A percentile compares a stretch with the other conserved stretches of the same genome.
Evolutionary conservation across 2,113 vertebrate species (phyloP).

Genomic region (Poecilia latipinna): DNA sequence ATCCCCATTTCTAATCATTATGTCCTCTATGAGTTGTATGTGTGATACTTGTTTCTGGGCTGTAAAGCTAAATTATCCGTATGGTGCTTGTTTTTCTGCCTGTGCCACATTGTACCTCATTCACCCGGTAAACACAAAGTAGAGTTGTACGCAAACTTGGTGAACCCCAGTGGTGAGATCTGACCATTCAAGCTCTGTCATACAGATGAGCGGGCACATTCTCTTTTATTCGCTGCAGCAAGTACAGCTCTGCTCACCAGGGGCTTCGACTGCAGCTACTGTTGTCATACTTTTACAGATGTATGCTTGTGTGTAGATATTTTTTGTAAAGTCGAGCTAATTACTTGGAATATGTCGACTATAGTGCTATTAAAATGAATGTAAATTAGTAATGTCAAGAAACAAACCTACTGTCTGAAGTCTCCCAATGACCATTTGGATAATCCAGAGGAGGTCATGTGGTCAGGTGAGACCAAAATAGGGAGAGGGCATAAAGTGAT

Average conservation of each 20-base stretch:
- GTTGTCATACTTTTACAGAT: conserved; percentile 53
- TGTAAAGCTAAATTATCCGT: too few relatives aligned
- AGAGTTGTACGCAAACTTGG: conserved; percentile 59
- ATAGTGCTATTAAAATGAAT: too few relatives aligned
- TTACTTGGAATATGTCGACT: too few relatives aligned
- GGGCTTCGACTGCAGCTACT: conserved; percentile 64
- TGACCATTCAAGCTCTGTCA: conserved; percentile 53
- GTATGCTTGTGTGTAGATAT: conserved; percentile 15
- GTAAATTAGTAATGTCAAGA: too few relatives aligned
- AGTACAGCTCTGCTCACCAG: conserved; percentile 59
- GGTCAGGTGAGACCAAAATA: too few relatives aligned
- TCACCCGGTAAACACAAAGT: conserved; percentile 3
- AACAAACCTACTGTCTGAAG: too few relatives aligned
- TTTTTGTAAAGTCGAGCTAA: background rate
- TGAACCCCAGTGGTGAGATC: conserved; percentile 64
- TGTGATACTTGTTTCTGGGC: background rate
- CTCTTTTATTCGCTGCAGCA: conserved; percentile 64
- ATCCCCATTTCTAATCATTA: background rate
- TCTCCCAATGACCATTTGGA: too few relatives aligned
- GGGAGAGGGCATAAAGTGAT: too few relatives aligned
- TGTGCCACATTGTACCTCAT: background rate
- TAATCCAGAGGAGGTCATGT: too few relatives aligned
- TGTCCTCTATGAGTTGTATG: background rate
- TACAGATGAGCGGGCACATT: conserved; percentile 79
- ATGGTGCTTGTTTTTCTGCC: background rate